Conservation (phyloP, 2,888 invertebrate genomes). For the Archaeoteleia sp. region DNA sequence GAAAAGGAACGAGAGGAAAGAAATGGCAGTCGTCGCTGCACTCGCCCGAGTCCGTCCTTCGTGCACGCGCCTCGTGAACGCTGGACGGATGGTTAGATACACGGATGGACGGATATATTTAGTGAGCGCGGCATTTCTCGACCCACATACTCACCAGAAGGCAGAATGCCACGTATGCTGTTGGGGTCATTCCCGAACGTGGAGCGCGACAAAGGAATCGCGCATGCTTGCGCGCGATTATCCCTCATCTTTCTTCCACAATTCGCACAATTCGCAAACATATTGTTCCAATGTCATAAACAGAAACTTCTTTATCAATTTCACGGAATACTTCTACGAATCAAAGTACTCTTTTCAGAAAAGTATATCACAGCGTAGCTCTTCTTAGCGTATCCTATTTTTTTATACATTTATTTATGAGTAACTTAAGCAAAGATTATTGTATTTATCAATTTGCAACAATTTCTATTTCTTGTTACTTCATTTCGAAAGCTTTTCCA, state of each 20-base stretch:
- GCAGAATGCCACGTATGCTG: conserved; percentile 65
- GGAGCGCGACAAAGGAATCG: conserved; percentile 48
- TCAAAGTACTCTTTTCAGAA: no score
- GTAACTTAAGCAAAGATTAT: no score
- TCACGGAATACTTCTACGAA: no score
- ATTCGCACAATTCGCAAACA: background rate
- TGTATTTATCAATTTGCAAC: no score
- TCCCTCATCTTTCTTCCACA: conserved; percentile 24
- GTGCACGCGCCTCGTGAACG: conserved; percentile 36
- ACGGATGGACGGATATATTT: conserved; percentile 62
- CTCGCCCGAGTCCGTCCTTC: conserved; percentile 32
- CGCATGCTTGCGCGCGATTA: conserved; percentile 28
- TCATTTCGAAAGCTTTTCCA: no score
- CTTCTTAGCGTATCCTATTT: no score
- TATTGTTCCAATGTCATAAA: no score
- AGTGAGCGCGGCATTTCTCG: conserved; percentile 70
- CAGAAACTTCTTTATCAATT: no score
- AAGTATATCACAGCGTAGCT: no score
- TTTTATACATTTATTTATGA: no score
- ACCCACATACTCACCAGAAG: conserved; percentile 70
- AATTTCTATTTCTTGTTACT: no score
- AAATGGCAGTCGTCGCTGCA: conserved; percentile 26
- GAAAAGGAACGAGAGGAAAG: no score
- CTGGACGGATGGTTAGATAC: conserved; percentile 38
- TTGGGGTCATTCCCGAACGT: conserved; percentile 58